These are phyloP conservation scores for Psilopsiagon aurifrons DNA, from an alignment of 2,113 vertebrate genomes.

Conservation along the genomic window DNA sequence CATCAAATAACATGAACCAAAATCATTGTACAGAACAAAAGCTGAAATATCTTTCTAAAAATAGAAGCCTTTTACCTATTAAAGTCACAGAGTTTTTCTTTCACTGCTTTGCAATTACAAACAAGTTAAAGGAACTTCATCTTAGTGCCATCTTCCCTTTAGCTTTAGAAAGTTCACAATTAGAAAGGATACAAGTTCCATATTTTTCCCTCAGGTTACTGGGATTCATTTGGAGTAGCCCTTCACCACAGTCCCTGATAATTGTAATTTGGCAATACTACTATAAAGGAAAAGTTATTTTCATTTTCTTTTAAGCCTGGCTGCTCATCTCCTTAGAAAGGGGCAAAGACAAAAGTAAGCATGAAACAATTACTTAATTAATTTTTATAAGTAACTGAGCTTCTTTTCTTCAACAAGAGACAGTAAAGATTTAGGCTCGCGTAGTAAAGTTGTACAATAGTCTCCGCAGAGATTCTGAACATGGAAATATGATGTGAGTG, in stretches of 20 bases:
- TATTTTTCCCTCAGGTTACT: background rate
- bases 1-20: slow-evolving; percentile 4
- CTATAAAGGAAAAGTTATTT: background rate
- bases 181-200: background rate
- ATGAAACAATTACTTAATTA: background rate
- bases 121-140: background rate
- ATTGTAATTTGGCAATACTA: background rate
- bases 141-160: background rate
- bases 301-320: background rate
- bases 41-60: background rate
- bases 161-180: background rate
- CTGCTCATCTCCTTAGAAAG: background rate
- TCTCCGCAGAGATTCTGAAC: background rate
- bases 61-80: background rate
- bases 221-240: background rate
- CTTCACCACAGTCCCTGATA: background rate
- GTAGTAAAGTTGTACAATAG: background rate
- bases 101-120: background rate
- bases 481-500: background rate
- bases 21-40: background rate
- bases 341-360: background rate
- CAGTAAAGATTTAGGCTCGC: background rate
- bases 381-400: background rate
- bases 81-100: background rate
- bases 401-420: background rate